These are phyloP conservation scores for Nemotelus pantherinus DNA, from an alignment of 2,888 invertebrate genomes.

Conservation along the genomic window DNA sequence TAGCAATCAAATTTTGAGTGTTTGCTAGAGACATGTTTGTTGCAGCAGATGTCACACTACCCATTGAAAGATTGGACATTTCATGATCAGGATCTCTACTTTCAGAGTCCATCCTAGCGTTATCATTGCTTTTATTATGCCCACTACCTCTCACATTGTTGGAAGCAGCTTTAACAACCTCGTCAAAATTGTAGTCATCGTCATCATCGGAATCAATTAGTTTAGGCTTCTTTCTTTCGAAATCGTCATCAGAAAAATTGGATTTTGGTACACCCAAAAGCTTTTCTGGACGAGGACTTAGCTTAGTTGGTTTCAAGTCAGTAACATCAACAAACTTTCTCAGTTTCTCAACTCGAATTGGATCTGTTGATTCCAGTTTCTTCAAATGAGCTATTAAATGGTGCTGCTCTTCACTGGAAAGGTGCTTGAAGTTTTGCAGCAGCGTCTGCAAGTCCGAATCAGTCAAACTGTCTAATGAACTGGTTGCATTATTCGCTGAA, in stretches of 20 bases:
- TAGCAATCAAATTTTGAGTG: conserved; percentile 72
- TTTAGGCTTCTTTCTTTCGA: conserved; percentile 58
- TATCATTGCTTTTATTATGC: conserved; percentile 69
- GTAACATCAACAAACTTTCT: conserved; percentile 77
- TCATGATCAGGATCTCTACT: conserved; percentile 58
- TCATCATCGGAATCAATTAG: conserved; percentile 73
- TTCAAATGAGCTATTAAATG: conserved; percentile 83
- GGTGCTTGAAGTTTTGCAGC: conserved; percentile 82
- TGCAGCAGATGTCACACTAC: conserved; percentile 57
- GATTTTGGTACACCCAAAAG: conserved; percentile 43
- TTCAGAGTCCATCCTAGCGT: conserved; percentile 27
- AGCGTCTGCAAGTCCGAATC: conserved; percentile 83
- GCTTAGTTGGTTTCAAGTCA: conserved; percentile 54
- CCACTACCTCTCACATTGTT: conserved; percentile 76
- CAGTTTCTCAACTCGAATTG: conserved; percentile 79
- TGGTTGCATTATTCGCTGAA: conserved; percentile 57
- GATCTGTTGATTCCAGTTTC: conserved; percentile 80
- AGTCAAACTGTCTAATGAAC: conserved; percentile 78
- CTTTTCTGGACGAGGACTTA: conserved; percentile 38
- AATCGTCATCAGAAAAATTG: conserved; percentile 53
- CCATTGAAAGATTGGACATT: conserved; percentile 57
- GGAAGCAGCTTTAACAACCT: conserved; percentile 80
- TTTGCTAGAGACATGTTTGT: conserved; percentile 66
- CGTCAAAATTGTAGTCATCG: conserved; percentile 86
- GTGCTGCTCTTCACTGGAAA: conserved; percentile 84